A percentile compares a stretch with the other conserved stretches of the same genome.
These are phyloP conservation scores for Chymomyza caudatula DNA, from an alignment of 2,888 invertebrate genomes.

Conservation along the genomic window DNA sequence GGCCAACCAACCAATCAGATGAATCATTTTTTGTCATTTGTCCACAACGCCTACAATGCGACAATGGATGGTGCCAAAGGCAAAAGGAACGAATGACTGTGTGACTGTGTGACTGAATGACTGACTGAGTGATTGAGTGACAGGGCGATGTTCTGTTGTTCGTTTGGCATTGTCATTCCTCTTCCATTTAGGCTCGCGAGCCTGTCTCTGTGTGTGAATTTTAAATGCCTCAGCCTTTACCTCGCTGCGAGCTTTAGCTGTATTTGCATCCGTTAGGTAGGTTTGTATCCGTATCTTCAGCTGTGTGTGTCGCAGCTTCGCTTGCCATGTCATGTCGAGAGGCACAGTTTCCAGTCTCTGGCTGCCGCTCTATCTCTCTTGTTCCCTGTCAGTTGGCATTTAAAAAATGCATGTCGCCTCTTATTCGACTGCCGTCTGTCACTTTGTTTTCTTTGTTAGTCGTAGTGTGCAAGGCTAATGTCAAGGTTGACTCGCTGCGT, in stretches of 20 bases:
- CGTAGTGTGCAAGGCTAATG: constrained; percentile 58
- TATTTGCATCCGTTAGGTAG: not conserved
- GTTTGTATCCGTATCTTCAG: not conserved
- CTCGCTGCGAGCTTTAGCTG: not conserved
- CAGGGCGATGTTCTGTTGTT: not conserved
- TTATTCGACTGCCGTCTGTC: constrained; percentile 1
- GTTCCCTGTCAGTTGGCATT: constrained; percentile 1
- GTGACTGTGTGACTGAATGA: constrained; percentile 17
- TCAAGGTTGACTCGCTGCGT: constrained; percentile 49
- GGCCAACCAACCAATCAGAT: not conserved
- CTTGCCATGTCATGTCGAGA: not conserved
- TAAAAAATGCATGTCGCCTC: constrained; percentile 8
- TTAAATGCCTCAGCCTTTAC: not conserved
- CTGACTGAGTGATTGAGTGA: constrained; percentile 6
- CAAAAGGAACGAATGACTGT: not conserved
- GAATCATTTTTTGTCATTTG: not conserved
- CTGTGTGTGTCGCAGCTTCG: not conserved
- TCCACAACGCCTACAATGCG: constrained; percentile 32
- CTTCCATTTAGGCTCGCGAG: not conserved
- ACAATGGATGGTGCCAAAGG: constrained; percentile 8
- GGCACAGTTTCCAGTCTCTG: not conserved
- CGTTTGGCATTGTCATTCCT: not conserved
- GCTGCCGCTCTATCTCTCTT: not conserved
- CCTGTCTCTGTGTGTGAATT: not conserved
- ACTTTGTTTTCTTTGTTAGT: constrained; percentile 36